Percentiles rank a stretch among this genome's conserved stretches.
Conservation (phyloP, 2,888 invertebrate species). For the Masnerella sp. region DNA sequence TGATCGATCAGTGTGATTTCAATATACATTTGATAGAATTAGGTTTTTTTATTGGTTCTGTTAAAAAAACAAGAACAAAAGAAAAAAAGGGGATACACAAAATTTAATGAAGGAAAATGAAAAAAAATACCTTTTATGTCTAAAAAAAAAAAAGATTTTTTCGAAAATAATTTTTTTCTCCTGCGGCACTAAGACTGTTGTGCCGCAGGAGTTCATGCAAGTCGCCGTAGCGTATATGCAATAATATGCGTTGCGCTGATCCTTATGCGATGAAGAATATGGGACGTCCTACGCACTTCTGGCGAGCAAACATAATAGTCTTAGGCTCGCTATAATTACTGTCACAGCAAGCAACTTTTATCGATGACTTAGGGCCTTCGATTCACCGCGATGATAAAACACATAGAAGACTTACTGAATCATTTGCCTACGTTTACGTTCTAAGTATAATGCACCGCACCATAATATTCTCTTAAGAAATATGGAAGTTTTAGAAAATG, state of each 20-base stretch:
- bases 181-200: no score
- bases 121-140: no score
- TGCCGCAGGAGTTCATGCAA: constrained; percentile 56
- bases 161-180: no score
- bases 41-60: no score
- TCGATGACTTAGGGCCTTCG: constrained; percentile 54
- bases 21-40: no score
- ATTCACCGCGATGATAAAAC: constrained; percentile 17
- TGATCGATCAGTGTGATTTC: no score
- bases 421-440: constrained; percentile 3
- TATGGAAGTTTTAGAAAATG: no score
- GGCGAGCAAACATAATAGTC: constrained; percentile 36
- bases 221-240: constrained; percentile 64
- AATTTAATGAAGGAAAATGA: no score
- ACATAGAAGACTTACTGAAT: constrained; percentile 3
- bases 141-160: no score
- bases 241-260: constrained; percentile 37
- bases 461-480: neutral
- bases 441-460: neutral
- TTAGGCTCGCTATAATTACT: constrained; percentile 35
- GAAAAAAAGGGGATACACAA: no score
- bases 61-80: no score
- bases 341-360: constrained; percentile 30
- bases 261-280: constrained; percentile 31
- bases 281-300: constrained; percentile 35